phyloP scores from a whole-genome alignment of 2,113 vertebrate genomes.

The Orycteropus afer region DNA sequence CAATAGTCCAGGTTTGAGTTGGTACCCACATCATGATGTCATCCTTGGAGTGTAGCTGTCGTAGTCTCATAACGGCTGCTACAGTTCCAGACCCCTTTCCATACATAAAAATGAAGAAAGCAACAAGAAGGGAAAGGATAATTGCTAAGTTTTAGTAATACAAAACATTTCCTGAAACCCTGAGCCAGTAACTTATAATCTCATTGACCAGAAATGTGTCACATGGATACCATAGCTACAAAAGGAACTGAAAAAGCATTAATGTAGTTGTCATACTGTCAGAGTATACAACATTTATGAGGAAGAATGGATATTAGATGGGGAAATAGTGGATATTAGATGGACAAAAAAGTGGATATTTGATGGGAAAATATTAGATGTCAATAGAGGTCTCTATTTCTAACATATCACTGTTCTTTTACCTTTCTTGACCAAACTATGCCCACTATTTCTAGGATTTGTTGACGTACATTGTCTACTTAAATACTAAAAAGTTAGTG shows the following conservation, averaged over 20 bases:
- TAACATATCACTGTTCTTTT: not conserved
- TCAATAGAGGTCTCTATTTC: not conserved
- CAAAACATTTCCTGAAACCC: not conserved
- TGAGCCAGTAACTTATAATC: not conserved
- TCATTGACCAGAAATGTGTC: not conserved
- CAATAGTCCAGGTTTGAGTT: not conserved
- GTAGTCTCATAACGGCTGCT: not conserved
- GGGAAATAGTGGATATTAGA: not conserved
- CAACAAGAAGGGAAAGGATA: not conserved
- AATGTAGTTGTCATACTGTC: not conserved
- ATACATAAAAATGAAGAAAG: not conserved
- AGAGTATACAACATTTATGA: not conserved
- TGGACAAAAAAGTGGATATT: not conserved
- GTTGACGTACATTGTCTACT: not conserved
- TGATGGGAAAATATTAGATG: not conserved
- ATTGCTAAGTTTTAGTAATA: not conserved
- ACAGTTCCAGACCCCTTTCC: not conserved
- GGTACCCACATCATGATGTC: not conserved
- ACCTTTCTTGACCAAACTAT: not conserved
- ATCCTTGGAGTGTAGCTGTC: not conserved
- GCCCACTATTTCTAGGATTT: not conserved
- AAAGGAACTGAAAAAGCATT: not conserved
- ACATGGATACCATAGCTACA: not conserved
- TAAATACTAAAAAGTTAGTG: not conserved
- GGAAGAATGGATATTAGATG: not conserved